Percentiles rank a stretch among this genome's conserved stretches.
Conservation (phyloP, 2,797 vertebrate species). For the Esox masquinongy region DNA sequence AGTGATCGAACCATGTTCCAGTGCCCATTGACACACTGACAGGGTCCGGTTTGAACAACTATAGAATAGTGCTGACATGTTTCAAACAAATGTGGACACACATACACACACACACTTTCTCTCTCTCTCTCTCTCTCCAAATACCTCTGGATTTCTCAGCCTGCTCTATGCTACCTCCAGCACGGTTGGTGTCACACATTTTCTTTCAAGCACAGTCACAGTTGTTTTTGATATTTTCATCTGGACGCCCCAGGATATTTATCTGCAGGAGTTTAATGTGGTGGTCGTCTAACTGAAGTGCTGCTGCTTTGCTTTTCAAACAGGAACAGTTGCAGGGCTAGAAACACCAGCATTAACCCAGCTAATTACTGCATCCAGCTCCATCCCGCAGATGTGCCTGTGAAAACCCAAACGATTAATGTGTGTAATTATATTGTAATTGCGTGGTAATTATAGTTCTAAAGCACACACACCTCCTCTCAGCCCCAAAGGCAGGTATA, state of each 20-base stretch:
- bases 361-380: conserved; percentile 70
- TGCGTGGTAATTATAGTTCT: conserved; percentile 69
- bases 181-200: conserved; percentile 50
- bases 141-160: conserved; percentile 63
- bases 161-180: conserved; percentile 52
- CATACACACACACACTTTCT: neutral
- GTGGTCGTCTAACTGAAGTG: conserved; percentile 48
- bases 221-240: conserved; percentile 75
- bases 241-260: conserved; percentile 74
- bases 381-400: conserved; percentile 49
- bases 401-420: conserved; percentile 66
- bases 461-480: conserved; percentile 56
- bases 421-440: conserved; percentile 75
- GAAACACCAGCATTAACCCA: conserved; percentile 49
- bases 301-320: conserved; percentile 49
- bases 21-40: conserved; percentile 22
- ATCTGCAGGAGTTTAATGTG: conserved; percentile 54
- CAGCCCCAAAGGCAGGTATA: conserved; percentile 56
- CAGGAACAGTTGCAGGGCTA: conserved; percentile 61
- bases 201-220: conserved; percentile 58
- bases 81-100: conserved; percentile 18
- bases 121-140: conserved; percentile 12
- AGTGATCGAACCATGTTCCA: conserved; percentile 22
- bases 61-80: conserved; percentile 10
- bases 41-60: conserved; percentile 37